Evolutionary conservation across 2,797 vertebrate species (phyloP).

Genomic region (Anguilla pacifica): DNA sequence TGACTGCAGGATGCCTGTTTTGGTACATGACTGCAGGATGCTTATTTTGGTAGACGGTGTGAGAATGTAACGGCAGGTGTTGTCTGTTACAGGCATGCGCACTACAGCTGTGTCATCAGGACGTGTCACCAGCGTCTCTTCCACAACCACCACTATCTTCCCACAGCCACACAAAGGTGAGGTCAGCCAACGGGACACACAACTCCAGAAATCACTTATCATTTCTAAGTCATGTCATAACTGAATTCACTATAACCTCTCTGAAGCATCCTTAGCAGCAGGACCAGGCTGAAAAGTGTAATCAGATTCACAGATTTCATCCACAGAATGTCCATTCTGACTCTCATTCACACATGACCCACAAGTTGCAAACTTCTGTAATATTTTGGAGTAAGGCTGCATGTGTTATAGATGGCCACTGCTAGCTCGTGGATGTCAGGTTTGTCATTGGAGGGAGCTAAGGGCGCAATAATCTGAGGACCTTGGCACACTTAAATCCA

Average conservation of each 20-base stretch:
- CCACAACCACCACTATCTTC: slow-evolving; percentile 83
- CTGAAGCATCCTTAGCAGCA: neutral
- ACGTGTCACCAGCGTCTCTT: slow-evolving; percentile 72
- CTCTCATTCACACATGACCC: too few relatives aligned
- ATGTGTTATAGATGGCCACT: too few relatives aligned
- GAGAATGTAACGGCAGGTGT: slow-evolving; percentile 37
- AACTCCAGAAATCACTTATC: neutral
- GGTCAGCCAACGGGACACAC: slow-evolving; percentile 11
- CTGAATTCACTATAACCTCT: neutral
- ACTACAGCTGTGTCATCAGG: slow-evolving; percentile 63
- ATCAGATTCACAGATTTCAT: neutral
- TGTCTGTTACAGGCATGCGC: slow-evolving; percentile 74
- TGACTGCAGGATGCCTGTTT: slow-evolving; percentile 14
- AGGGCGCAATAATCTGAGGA: too few relatives aligned
- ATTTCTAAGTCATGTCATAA: neutral
- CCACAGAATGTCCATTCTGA: neutral
- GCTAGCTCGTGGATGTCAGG: too few relatives aligned
- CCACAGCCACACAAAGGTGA: slow-evolving; percentile 89
- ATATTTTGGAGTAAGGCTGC: too few relatives aligned
- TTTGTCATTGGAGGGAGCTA: too few relatives aligned
- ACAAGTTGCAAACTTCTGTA: too few relatives aligned
- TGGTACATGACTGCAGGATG: neutral
- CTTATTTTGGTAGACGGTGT: slow-evolving; percentile 7
- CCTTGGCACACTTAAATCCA: neutral
- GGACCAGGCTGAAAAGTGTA: neutral